A percentile compares a stretch with the other conserved stretches of the same genome.
These are phyloP conservation scores for Chaetops frenatus DNA, from an alignment of 2,113 vertebrate species.

Conservation along the genomic window DNA sequence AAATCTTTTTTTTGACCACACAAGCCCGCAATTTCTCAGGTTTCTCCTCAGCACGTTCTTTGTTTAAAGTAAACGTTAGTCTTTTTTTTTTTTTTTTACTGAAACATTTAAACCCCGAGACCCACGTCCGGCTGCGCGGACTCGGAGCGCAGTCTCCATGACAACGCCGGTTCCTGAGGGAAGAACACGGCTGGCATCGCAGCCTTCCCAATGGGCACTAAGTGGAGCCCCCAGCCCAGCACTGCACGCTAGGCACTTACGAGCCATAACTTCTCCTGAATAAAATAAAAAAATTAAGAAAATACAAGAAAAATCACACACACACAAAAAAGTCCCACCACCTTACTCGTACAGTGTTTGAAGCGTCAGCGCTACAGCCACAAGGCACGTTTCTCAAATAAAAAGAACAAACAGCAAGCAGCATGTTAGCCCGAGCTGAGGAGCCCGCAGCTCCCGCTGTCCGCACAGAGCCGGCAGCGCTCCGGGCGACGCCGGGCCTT, in stretches of 20 bases:
- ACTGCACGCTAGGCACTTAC: rapidly evolving
- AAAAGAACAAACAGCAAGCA: background rate
- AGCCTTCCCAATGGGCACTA: background rate
- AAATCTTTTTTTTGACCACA: background rate
- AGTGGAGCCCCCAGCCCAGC: background rate
- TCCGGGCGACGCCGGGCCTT: too few species aligned
- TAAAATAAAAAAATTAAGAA: background rate
- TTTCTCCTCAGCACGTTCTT: background rate
- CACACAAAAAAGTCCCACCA: rapidly evolving
- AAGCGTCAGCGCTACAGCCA: background rate
- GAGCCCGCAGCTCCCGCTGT: background rate
- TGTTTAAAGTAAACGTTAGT: rapidly evolving
- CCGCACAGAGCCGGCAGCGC: rapidly evolving
- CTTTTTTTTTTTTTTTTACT: too few species aligned
- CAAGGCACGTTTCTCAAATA: background rate
- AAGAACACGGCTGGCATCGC: background rate
- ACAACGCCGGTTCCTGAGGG: background rate
- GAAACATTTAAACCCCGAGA: too few species aligned
- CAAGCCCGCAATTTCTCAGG: rapidly evolving
- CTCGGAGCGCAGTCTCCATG: background rate
- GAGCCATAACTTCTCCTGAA: rapidly evolving
- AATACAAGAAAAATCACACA: too few species aligned
- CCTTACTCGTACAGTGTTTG: background rate
- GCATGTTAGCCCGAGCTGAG: background rate
- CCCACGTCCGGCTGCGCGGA: rapidly evolving